Evolutionary conservation across 2,113 vertebrate genomes (phyloP), one percentile per base, ranked within the genome.

Genomic region (Glaucomys volans): DNA sequence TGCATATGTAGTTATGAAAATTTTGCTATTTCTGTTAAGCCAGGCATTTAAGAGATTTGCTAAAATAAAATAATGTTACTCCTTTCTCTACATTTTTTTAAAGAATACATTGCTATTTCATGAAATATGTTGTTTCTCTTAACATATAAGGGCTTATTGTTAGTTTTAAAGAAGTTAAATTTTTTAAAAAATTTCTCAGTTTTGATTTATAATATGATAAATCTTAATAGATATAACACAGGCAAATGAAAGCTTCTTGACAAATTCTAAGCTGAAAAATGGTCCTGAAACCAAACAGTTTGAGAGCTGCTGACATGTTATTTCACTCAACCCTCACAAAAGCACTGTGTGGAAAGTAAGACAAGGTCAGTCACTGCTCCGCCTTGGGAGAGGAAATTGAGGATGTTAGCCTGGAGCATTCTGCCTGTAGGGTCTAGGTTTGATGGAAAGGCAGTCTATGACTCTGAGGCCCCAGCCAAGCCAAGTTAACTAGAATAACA

Each of bases 131-230:
- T 90, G 35, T 92, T 92, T 90, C 44, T 69, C 26, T 81, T 85
- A 85, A 64, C 26, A 32, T 54, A 76, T 22, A 90, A 57, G 59
- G 32, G 26, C 75, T 81, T 69, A n/a, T 87, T 83, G n/a, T 32
- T 76, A 9, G 50, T 72, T 59, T 94, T 81, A 90, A 91, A 71
- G 47, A n/a, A 64, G 74, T 66, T 87, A 64, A 69, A 35, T 83
- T 74, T 91, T 86, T 91, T 86, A 37, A 62, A 69, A 42, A 66
- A 77, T 90, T 87, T 88, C 52, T 37, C 35, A 26, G 47, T 62
- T 93, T 91, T 80, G 64, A 91, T 77, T 62, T 90, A 37, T 59
- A 74, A 69, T 37, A 30, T 47, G 26, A 28, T 47, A 76, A 82
- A 59, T 93, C 32, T 67, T 54, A 81, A 64, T 50, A 90, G 28